A percentile compares a stretch with the other conserved stretches of the same genome.
phyloP scores from a whole-genome alignment of 2,888 invertebrate species.

The Xanthia icteritia region DNA sequence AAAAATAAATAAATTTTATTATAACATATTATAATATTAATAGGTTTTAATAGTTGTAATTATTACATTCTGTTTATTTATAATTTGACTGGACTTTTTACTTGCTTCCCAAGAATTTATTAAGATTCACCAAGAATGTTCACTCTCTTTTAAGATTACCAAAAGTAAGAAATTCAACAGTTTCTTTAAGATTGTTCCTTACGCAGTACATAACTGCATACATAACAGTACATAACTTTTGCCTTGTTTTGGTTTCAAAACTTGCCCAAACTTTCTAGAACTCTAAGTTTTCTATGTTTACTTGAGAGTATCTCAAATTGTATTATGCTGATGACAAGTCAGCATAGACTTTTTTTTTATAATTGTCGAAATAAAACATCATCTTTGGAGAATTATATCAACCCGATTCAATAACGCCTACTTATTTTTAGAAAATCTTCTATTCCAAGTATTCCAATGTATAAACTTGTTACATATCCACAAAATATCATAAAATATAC shows the following conservation, averaged over 20 bases:
- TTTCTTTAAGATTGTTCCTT: too few species aligned
- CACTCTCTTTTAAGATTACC: background rate
- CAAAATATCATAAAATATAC: constrained; percentile 34
- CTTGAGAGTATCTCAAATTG: too few species aligned
- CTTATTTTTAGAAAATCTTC: background rate
- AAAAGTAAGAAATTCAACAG: background rate
- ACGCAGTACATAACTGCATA: too few species aligned
- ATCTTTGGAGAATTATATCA: background rate
- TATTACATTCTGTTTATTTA: constrained; percentile 51
- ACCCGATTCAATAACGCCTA: too few species aligned
- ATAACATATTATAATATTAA: constrained; percentile 61
- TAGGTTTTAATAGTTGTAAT: constrained; percentile 65
- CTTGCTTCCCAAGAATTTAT: background rate
- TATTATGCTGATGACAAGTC: too few species aligned
- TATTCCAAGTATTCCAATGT: background rate
- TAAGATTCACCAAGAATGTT: background rate
- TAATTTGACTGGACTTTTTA: constrained; percentile 55
- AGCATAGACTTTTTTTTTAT: background rate
- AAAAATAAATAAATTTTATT: constrained; percentile 66
- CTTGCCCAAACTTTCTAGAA: background rate
- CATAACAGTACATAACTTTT: too few species aligned
- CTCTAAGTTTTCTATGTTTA: too few species aligned
- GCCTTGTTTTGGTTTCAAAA: background rate
- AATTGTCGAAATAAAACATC: background rate
- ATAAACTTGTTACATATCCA: constrained; percentile 35